Base-by-base conservation (phyloP, 2,113 vertebrate species). In the Menura novaehollandiae region DNA sequence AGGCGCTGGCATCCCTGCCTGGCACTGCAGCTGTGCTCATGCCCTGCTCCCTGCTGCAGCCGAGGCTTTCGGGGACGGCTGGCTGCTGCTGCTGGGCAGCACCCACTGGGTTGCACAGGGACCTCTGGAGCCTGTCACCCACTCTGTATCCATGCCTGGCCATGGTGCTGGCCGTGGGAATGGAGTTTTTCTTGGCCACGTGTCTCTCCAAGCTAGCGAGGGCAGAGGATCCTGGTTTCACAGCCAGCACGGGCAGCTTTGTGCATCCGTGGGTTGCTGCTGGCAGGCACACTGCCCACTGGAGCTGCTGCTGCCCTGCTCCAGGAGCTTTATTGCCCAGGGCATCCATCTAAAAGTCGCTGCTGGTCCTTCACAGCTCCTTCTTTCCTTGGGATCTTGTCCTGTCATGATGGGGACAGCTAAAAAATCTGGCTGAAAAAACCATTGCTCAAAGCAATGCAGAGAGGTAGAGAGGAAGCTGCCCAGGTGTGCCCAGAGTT, bases 371-470 rank as follows among this genome's bases (percentile, higher is more conserved):
- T 80, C 52, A 33, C 30, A 51, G 26, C 39, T 78, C 60, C 56
- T 60, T 56, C 39, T 84, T 87, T 83, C 87, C 23, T 35, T 74
- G 30, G 33, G 43, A 39, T 59, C 26, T 69, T 24, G 4, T n/a
- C 8, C 23, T 74, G 43, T 49, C 1, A 0, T 33, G 8, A 46
- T 67, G 35, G 15, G 52, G 14, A 43, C 43, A 88, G 66, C 43
- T 78, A 6, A 93, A 67, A 85, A 27, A 5, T 63, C 49, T 44
- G 32, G 17, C 32, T 81, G 33, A 52, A 53, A 73, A 63, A 43
- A 16, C 7, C 13, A 18, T 39, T 2, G 1, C 30, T 24, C 17
- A 39, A 35, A 68, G 30, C 0, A 0, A 8, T 63, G 74, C 21
- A 14, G n/a, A 44, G 85, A 22, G 18, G 11, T 49, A 33, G 17